Base-by-base conservation (phyloP, 1,140 invertebrate species). In the Aphaenogaster ashmeadi region DNA sequence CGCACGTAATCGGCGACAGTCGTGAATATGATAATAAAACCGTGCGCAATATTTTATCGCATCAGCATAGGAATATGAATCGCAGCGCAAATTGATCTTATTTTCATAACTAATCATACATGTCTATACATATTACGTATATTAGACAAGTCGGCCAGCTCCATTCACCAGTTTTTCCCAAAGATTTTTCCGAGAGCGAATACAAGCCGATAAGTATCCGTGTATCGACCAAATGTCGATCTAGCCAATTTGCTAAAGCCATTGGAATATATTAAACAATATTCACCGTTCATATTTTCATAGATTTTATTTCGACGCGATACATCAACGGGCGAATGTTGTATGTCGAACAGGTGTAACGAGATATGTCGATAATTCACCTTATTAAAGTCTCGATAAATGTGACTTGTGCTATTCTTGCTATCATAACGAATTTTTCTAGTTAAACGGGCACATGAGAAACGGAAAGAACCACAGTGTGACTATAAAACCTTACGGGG, bases 181-280 rank as follows among this genome's bases (percentile, higher is more conserved):
- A 38, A 41, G 58, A 64, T 52, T 69, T 85, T 77, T 47, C n/a
- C 44, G 38, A 71, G 64, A 44, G 21, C 47, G 15, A 41, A 64
- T 44, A 38, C n/a, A 21, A 60, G 13, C 44, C 27, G n/a, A 15
- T n/a, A 54, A 52, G n/a, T 69, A 27, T 36, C 38, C n/a, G n/a
- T 50, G 5, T 47, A n/a, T 54, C 13, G 13, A 67, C 11, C 11
- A 15, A 13, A 33, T 18, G 8, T 67, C 47, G 62, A 54, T 5
- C 38, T 6, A 18, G 21, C 18, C 27, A 41, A 74, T 75, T 74
- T 36, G 21, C 9, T 56, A n/a, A 41, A 47, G 50, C 1, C 41
- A 21, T 69, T 38, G 13, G 67, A 72, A 83, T 84, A 60, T 50
- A 75, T 84, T 60, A 75, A 75, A 71, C 38, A 72, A 75, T 84